phyloP scores from a whole-genome alignment of 2,888 invertebrate species.

The Chymomyza fuscimana region DNA sequence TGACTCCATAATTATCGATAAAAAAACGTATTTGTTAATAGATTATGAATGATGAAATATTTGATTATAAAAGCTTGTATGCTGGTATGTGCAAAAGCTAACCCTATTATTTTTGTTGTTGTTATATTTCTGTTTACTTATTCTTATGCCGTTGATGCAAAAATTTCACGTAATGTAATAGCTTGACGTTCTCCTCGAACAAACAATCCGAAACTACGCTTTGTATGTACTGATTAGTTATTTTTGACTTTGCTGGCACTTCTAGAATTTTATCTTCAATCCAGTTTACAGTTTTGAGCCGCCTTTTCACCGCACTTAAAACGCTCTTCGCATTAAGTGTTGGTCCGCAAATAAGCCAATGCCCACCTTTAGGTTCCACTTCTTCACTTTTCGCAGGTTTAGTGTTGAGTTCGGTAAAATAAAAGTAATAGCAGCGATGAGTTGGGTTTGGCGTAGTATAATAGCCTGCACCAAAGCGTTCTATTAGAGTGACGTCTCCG shows the following conservation, averaged over 20 bases:
- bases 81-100: too few species aligned
- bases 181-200: neutral
- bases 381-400: neutral
- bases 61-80: too few species aligned
- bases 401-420: neutral
- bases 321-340: neutral
- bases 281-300: neutral
- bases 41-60: too few species aligned
- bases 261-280: conserved; percentile 6
- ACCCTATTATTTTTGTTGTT: too few species aligned
- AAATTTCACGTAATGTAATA: neutral
- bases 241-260: neutral
- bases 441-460: neutral
- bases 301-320: neutral
- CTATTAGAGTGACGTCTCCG: neutral
- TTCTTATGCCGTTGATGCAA: neutral
- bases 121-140: neutral
- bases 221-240: neutral
- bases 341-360: neutral
- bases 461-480: neutral
- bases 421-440: neutral
- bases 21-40: too few species aligned
- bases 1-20: too few species aligned
- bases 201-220: neutral
- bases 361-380: neutral